Evolutionary conservation across 2,113 vertebrate species (phyloP), one percentile per base, ranked within the genome.

Genomic region (Notothenia rossii): DNA sequence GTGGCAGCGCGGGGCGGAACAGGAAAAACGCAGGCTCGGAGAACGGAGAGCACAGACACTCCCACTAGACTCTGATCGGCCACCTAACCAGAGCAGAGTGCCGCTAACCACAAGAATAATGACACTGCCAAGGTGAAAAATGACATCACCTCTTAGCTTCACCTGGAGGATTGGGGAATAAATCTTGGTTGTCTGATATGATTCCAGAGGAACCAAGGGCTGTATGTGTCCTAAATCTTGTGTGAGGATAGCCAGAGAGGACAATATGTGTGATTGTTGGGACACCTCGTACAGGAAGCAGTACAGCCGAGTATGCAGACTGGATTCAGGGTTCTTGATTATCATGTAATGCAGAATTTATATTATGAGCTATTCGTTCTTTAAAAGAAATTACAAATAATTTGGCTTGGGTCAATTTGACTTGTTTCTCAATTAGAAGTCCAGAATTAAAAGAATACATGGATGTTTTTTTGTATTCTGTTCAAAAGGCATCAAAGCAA

Each of bases 41-140:
- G 78, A 85, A 49, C 45, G 51, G 73, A 85, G 84, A 84, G 75
- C 62, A 33, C 85, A 70, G 87, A 87, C 86, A 81, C 88, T 88
- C 90, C 91, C 89, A 82, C 84, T 83, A 67, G 82, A 59, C 84
- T 82, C 75, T 77, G 92, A 93, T 91, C 90, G 88, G 89, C 88
- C 89, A 92, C 86, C 93, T 93, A 93, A 93, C 93, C 89, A 84
- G 92, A 88, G 89, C 82, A 93, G 91, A 92, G 91, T 71, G 88
- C 89, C 82, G 86, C 90, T 94, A 95, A 94, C 91, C 89, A 88
- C 81, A 93, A 94, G 94, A 95, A 93, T 94, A 94, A 95, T 94
- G 90, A 88, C 91, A 77, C 93, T 95, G 93, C 92, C 94, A 94
- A 90, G 88, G 90, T 95, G 94, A 95, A 95, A 94, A 94, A 95